These are phyloP conservation scores for Parnassius apollo DNA, from an alignment of 2,888 invertebrate genomes.

Conservation along the genomic window DNA sequence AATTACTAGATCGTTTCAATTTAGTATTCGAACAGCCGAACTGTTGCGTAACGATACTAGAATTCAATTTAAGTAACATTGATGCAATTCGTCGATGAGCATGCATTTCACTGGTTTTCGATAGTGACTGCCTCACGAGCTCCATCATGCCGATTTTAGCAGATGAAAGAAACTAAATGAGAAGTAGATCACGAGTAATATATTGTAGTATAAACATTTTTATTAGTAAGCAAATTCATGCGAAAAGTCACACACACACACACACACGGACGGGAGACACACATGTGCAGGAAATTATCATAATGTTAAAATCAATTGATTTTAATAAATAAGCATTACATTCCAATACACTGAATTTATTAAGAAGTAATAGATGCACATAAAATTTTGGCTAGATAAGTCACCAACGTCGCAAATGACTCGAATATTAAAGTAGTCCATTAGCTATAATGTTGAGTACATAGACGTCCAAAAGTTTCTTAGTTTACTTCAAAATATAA, in stretches of 20 bases:
- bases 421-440: slow-evolving; percentile 10
- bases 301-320: too few species aligned
- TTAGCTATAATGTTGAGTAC: slow-evolving; percentile 16
- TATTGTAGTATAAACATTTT: too few species aligned
- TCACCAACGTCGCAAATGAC: slow-evolving; percentile 8
- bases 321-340: slow-evolving; percentile 2
- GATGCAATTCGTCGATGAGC: slow-evolving; percentile 29
- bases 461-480: neutral
- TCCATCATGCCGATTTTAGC: slow-evolving; percentile 8
- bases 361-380: slow-evolving; percentile 14
- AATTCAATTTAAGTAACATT: slow-evolving; percentile 23
- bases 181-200: too few species aligned
- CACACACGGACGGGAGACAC: too few species aligned
- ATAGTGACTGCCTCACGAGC: slow-evolving; percentile 31
- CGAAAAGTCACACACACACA: too few species aligned
- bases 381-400: slow-evolving; percentile 8
- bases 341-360: slow-evolving; percentile 7
- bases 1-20: slow-evolving; percentile 36
- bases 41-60: slow-evolving; percentile 22
- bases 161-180: neutral
- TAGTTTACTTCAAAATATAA: neutral
- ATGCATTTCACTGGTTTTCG: slow-evolving; percentile 31
- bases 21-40: slow-evolving; percentile 28
- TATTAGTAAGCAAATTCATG: too few species aligned
- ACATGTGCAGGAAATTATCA: too few species aligned